Conservation (phyloP, 2,113 vertebrate genomes). For the Cacatua alba region DNA sequence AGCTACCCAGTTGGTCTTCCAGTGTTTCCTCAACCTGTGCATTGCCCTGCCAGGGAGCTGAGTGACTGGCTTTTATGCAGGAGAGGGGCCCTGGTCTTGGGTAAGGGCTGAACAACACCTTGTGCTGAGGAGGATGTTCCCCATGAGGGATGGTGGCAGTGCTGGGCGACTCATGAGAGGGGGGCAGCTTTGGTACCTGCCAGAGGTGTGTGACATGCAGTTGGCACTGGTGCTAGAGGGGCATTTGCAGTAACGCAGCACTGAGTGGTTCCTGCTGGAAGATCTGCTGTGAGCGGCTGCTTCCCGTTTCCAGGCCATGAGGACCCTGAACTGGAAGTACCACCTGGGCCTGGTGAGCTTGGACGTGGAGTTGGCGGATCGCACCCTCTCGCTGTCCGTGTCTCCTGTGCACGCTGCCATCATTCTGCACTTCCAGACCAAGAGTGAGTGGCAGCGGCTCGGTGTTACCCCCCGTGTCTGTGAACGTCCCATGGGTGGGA, state of each 20-base stretch:
- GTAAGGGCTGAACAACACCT: not conserved
- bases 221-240: not conserved
- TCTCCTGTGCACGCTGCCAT: constrained; percentile 93
- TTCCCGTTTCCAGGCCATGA: constrained; percentile 85
- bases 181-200: not conserved
- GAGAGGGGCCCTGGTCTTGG: not conserved
- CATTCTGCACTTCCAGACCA: constrained; percentile 94
- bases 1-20: not conserved
- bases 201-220: not conserved
- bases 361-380: constrained; percentile 92
- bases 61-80: not conserved
- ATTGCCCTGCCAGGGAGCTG: not conserved
- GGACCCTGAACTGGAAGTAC: constrained; percentile 97
- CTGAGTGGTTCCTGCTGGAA: not conserved
- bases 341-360: constrained; percentile 92
- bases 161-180: not conserved
- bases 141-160: not conserved
- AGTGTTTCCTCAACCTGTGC: not conserved
- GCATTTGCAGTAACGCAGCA: not conserved
- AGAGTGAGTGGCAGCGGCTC: constrained; percentile 71
- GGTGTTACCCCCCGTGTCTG: accelerated
- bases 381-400: constrained; percentile 88
- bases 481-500: not conserved
- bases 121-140: not conserved
- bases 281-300: not conserved